phyloP scores from a whole-genome alignment of 2,797 vertebrate genomes.

The Leptoclinus maculatus region DNA sequence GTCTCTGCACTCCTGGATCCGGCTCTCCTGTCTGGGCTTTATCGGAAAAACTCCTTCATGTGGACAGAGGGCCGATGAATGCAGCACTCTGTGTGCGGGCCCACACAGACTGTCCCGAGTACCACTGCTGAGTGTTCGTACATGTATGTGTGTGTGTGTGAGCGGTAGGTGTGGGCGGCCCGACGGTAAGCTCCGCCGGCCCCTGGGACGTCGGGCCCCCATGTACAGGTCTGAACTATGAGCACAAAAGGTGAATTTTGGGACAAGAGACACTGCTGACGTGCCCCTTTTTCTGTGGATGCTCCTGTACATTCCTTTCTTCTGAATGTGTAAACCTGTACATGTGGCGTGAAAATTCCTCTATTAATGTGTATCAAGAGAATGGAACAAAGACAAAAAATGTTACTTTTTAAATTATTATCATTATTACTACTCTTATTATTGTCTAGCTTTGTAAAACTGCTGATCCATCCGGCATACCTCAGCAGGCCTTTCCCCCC shows the following conservation, averaged over 20 bases:
- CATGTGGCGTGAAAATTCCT: conserved; percentile 93
- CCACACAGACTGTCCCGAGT: conserved; percentile 73
- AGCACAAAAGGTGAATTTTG: conserved; percentile 82
- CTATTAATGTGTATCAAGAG: conserved; percentile 95
- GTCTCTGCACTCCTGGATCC: conserved; percentile 67
- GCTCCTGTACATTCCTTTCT: conserved; percentile 92
- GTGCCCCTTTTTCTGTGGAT: conserved; percentile 78
- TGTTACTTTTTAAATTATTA: conserved; percentile 93
- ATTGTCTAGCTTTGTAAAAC: conserved; percentile 90
- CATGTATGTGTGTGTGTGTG: conserved; percentile 52
- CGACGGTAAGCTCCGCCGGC: conserved; percentile 57
- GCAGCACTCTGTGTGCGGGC: conserved; percentile 73
- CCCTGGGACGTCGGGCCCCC: conserved; percentile 60
- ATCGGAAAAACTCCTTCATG: conserved; percentile 60
- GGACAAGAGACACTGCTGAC: conserved; percentile 62
- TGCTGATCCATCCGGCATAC: conserved; percentile 90
- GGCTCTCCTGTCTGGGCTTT: conserved; percentile 61
- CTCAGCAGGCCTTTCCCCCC: conserved; percentile 85
- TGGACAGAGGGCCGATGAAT: conserved; percentile 58
- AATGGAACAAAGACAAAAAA: conserved; percentile 88
- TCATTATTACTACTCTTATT: conserved; percentile 80
- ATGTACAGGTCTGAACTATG: conserved; percentile 81
- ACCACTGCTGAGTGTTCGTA: conserved; percentile 60
- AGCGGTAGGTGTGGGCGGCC: conserved; percentile 56
- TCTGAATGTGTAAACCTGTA: conserved; percentile 93